phyloP scores from a whole-genome alignment of 2,113 vertebrate genomes.

The Uria aalge region DNA sequence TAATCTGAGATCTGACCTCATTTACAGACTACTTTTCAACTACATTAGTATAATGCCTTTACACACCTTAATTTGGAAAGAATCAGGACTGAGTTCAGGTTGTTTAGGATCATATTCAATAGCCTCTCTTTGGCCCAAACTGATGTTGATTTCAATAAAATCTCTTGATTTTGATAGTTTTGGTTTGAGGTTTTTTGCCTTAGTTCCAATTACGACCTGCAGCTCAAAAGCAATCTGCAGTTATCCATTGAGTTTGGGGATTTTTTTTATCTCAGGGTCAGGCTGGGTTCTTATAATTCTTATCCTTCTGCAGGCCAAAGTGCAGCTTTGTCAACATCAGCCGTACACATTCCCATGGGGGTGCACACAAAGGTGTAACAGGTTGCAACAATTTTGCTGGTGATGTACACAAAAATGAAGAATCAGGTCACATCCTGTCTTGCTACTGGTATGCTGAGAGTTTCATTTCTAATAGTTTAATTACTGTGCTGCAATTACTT shows the following conservation, averaged over 20 bases:
- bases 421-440: neutral
- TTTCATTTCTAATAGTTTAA: neutral
- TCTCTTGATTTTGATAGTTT: neutral
- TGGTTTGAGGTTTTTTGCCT: neutral
- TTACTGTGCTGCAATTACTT: neutral
- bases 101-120: neutral
- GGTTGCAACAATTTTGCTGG: neutral
- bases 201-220: neutral
- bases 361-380: fast-evolving
- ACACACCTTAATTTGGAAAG: neutral
- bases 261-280: neutral
- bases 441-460: neutral
- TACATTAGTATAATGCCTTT: neutral
- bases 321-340: neutral
- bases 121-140: neutral
- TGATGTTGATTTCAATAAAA: neutral
- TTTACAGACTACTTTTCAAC: neutral
- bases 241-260: neutral
- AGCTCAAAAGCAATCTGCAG: neutral
- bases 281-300: neutral
- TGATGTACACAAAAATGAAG: neutral
- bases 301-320: neutral
- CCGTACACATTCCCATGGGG: fast-evolving
- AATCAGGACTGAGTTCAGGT: too few relatives aligned
- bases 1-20: neutral